Evolutionary conservation across 1,140 invertebrate species (phyloP), one percentile per base, ranked within the genome.

Genomic region (Archegozetes longisetosus): DNA sequence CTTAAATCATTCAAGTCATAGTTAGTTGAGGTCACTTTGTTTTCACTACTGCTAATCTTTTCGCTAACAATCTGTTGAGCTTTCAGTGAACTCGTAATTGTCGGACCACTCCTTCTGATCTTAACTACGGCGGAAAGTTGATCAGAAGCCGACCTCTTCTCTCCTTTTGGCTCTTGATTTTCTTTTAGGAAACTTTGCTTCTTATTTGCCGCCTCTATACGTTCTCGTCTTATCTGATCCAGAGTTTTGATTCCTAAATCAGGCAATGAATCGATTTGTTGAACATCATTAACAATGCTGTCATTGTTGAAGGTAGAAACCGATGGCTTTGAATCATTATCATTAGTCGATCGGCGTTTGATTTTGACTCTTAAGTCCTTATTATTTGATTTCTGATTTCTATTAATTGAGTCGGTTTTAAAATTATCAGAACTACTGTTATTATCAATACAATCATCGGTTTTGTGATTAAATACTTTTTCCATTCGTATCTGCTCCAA

Each of bases 401-500:
- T 64, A n/a, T 53, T 49, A 48, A 1, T 54, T 29, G 53, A n/a
- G 55, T 53, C 49, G 27, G 24, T 63, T 51, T 29, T 23, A 24
- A 49, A n/a, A n/a, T 2, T 27, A 6, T 12, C 20, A 9, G 27
- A n/a, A 27, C 17, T 29, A 14, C 1, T 27, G 25, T 53, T 13
- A 50, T 47, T 47, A 17, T 50, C 50, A n/a, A 23, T 54, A n/a
- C 40, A 25, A 29, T 54, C 48, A 27, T 71, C 68, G 79, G 3
- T 81, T 81, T 4, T 78, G 77, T 67, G 80, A 1, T 78, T 79
- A 64, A 82, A 80, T 47, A 84, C 80, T 64, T 78, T 77, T 70
- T 83, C 81, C 40, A 84, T 69, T 17, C 78, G 72, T 54, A 82
- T 75, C 62, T 83, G 75, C 65, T 84, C 82, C 64, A 81, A 75